A percentile compares a stretch with the other conserved stretches of the same genome.
These are phyloP conservation scores for Pardalotus punctatus DNA, from an alignment of 2,113 vertebrate species.

Conservation along the genomic window DNA sequence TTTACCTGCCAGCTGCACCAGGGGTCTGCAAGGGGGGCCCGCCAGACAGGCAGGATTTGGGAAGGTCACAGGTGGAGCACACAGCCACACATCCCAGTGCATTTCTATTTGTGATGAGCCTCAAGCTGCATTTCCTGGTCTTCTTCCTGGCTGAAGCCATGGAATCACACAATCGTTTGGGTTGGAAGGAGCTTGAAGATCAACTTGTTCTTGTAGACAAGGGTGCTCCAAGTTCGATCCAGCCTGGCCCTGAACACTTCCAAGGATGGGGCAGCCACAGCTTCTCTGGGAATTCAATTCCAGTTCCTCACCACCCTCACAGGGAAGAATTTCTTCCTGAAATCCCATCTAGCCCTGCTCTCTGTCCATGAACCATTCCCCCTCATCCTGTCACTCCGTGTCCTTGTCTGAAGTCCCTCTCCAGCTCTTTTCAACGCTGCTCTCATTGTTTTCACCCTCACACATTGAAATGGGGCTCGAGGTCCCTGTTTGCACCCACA, in stretches of 20 bases:
- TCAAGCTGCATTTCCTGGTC: accelerated
- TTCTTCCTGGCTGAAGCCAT: not conserved
- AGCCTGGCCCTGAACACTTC: not conserved
- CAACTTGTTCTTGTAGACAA: not conserved
- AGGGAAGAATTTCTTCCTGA: not conserved
- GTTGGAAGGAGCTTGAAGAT: not conserved
- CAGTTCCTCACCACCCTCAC: not conserved
- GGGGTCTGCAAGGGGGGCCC: not conserved
- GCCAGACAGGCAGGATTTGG: not conserved
- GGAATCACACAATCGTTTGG: not conserved
- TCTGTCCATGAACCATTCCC: not conserved
- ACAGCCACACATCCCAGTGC: not conserved
- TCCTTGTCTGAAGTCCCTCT: not conserved
- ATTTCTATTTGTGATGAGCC: not conserved
- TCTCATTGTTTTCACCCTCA: not conserved
- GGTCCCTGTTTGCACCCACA: not conserved
- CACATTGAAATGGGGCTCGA: accelerated
- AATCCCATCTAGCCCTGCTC: not conserved
- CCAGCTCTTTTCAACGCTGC: not conserved
- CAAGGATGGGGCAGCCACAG: not conserved
- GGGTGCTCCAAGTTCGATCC: not conserved
- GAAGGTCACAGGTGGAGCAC: not conserved
- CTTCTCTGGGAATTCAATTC: not conserved
- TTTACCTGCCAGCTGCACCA: constrained; percentile 29
- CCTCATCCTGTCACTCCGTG: not conserved